Evolutionary conservation across 2,888 invertebrate species (phyloP).

Genomic region (Xanthia icteritia): DNA sequence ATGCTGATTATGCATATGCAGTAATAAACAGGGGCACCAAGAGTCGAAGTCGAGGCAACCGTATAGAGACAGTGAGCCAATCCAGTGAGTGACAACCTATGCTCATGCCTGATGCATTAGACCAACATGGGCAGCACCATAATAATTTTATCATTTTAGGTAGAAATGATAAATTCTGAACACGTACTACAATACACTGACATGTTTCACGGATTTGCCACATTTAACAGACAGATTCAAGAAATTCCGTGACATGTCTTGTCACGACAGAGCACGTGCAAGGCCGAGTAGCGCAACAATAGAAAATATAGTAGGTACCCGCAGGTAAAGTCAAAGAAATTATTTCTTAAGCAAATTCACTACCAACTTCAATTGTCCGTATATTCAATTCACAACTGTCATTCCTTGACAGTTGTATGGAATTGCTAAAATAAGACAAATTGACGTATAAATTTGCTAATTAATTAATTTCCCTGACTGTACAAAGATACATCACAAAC

Average conservation of each 20-base stretch:
- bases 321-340: neutral
- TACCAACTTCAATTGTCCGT: no score
- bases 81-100: neutral
- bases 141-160: neutral
- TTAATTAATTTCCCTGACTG: neutral
- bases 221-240: slow-evolving; percentile 41
- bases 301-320: neutral
- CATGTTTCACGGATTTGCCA: slow-evolving; percentile 50
- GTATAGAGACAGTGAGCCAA: neutral
- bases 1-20: no score
- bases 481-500: neutral
- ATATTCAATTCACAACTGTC: no score
- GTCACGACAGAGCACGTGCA: slow-evolving; percentile 52
- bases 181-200: slow-evolving; percentile 15
- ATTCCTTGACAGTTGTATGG: no score
- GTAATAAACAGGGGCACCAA: no score
- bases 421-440: no score
- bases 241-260: slow-evolving; percentile 43
- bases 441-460: no score
- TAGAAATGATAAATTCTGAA: slow-evolving; percentile 30
- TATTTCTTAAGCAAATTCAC: no score
- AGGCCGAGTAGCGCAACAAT: slow-evolving; percentile 29
- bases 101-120: neutral
- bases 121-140: neutral
- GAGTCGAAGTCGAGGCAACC: no score